A percentile compares a stretch with the other conserved stretches of the same genome.
Evolutionary conservation across 2,113 vertebrate genomes (phyloP).

Genomic region (Macrotis lagotis): DNA sequence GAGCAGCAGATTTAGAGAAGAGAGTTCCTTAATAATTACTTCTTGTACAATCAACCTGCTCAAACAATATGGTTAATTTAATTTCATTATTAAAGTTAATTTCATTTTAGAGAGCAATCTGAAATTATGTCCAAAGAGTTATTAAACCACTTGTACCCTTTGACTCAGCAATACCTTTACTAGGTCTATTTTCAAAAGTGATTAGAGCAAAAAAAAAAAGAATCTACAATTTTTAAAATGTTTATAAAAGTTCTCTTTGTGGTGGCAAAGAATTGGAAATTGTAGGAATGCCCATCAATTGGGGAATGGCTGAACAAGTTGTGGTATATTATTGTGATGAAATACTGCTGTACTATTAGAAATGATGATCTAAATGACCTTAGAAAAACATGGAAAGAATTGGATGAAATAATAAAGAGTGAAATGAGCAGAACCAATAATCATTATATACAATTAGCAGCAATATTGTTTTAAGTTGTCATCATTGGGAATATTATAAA

Average conservation of each 20-base stretch:
- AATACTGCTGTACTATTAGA: background rate
- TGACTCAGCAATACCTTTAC: background rate
- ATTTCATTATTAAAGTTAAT: conserved; percentile 66
- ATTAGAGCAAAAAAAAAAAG: background rate
- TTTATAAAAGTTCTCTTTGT: background rate
- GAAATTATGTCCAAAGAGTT: background rate
- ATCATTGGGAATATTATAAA: background rate
- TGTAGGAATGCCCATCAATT: background rate
- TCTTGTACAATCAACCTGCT: conserved; percentile 68
- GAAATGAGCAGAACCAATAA: background rate
- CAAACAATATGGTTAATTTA: conserved; percentile 65
- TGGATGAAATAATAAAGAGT: background rate
- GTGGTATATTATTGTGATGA: background rate
- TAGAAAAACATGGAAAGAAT: background rate
- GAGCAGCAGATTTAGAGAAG: conserved; percentile 50
- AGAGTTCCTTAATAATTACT: conserved; percentile 46
- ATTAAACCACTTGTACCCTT: background rate
- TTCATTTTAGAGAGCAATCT: background rate
- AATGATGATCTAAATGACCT: background rate
- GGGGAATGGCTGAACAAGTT: background rate
- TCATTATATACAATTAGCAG: too few relatives aligned
- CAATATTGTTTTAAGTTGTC: too few relatives aligned
- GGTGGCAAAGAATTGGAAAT: background rate
- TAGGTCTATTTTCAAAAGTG: background rate
- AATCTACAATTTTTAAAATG: background rate